Evolutionary conservation across 2,797 vertebrate genomes (phyloP), one percentile per base, ranked within the genome.

Genomic region (Chaetophractus vellerosus): DNA sequence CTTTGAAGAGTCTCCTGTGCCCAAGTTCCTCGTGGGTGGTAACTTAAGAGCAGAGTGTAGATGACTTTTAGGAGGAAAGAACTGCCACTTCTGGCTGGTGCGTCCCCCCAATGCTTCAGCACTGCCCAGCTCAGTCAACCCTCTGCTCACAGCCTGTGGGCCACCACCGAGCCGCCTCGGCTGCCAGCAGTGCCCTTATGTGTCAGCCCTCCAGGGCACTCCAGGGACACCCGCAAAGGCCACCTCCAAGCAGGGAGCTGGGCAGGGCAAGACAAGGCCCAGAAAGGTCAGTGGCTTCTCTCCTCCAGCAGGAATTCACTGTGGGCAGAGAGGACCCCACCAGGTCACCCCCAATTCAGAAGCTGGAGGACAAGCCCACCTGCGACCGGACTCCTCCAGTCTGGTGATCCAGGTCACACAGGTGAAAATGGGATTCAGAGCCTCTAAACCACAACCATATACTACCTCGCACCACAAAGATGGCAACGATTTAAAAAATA

Each of bases 51-150:
- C 55, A 45, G 9, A 2, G 19, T 9, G 28, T 0, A 0, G 26
- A 21, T 1, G 9, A 41, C 16, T 36, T 61, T 23, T 6, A 1
- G 6, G 19, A 68, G 1, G 5, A 10, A 48, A 28, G 16, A 63
- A n/a, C 0, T 0, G 36, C 83, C 26, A 18, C 55, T 0, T 1
- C 3, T 18, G 33, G 33, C 9, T 33, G 45, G 9, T 1, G 0
- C n/a, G 36, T 66, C 57, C 45, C 2, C 23, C 23, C 1, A 10
- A 19, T 2, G 52, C 80, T 72, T 23, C 33, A 5, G 33, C 64
- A 26, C 28, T 10, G 21, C 24, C 26, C 36, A 0, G 23, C 14
- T 33, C 18, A 0, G 7, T 1, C 24, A 19, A 38, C 28, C 9
- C 48, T 72, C 14, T 19, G 2, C 4, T 3, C 3, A 2, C 63